A percentile compares a stretch with the other conserved stretches of the same genome.
phyloP scores from a whole-genome alignment of 2,113 vertebrate species.

The Syngnathus floridae region DNA sequence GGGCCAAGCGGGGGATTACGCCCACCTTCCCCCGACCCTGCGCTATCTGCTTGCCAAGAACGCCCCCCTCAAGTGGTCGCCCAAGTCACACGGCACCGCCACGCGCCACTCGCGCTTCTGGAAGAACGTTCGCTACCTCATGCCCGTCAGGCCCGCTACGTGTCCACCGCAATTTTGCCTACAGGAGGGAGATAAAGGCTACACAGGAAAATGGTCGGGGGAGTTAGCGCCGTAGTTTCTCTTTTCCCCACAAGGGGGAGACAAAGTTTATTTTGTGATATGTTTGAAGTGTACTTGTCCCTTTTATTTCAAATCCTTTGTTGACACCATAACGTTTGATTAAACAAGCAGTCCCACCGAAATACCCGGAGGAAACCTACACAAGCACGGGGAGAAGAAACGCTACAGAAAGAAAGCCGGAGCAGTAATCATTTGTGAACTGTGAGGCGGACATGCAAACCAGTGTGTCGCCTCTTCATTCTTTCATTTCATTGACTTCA shows the following conservation, averaged over 20 bases:
- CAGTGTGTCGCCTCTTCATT: no score
- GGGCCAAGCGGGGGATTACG: slow-evolving; percentile 61
- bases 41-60: slow-evolving; percentile 75
- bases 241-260: background rate
- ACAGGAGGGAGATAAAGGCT: no score
- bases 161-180: background rate
- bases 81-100: slow-evolving; percentile 4
- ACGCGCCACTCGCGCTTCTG: slow-evolving; percentile 72
- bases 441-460: no score
- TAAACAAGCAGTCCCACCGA: background rate
- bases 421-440: no score
- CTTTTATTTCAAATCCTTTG: background rate
- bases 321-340: background rate
- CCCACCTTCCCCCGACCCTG: slow-evolving; percentile 67
- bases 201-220: no score
- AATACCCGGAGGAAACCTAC: no score
- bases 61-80: slow-evolving; percentile 71
- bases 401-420: no score
- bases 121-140: slow-evolving; percentile 81
- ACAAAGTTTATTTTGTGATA: background rate
- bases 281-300: background rate
- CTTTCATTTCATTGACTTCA: no score
- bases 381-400: no score
- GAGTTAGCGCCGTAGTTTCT: background rate
- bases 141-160: slow-evolving; percentile 63